Conservation (phyloP, 2,113 vertebrate genomes). For the Euleptes europaea region DNA sequence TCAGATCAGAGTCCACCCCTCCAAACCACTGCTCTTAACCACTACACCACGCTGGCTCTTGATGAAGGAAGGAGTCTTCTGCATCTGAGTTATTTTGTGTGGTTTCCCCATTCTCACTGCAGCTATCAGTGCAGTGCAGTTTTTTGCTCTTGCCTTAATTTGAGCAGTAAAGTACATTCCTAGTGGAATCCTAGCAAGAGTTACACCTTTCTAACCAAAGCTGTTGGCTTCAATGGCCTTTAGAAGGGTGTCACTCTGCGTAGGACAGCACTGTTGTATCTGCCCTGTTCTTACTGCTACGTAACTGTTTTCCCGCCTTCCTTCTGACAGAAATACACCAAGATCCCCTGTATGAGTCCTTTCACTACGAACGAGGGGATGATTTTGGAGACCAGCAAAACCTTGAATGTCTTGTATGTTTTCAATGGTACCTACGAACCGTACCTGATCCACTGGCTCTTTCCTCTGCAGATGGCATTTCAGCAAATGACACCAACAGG, state of each 20-base stretch:
- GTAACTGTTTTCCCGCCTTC: neutral
- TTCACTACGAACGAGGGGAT: constrained; percentile 47
- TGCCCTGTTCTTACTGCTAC: neutral
- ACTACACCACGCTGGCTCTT: too few species aligned
- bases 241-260: too few species aligned
- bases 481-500: constrained; percentile 27
- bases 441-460: constrained; percentile 51
- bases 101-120: too few species aligned
- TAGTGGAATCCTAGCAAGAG: too few species aligned
- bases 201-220: too few species aligned
- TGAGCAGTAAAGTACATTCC: neutral
- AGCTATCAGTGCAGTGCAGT: too few species aligned
- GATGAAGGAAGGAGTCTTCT: too few species aligned
- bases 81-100: too few species aligned
- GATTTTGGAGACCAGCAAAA: constrained; percentile 45
- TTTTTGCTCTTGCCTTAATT: neutral
- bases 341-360: constrained; percentile 39
- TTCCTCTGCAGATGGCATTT: constrained; percentile 54
- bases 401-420: constrained; percentile 51
- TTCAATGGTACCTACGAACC: constrained; percentile 47
- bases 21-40: too few species aligned
- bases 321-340: constrained; percentile 43
- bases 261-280: too few species aligned
- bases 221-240: too few species aligned
- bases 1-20: too few species aligned